Conservation (phyloP, 1,140 invertebrate genomes). For the Neodiprion virginianus region DNA sequence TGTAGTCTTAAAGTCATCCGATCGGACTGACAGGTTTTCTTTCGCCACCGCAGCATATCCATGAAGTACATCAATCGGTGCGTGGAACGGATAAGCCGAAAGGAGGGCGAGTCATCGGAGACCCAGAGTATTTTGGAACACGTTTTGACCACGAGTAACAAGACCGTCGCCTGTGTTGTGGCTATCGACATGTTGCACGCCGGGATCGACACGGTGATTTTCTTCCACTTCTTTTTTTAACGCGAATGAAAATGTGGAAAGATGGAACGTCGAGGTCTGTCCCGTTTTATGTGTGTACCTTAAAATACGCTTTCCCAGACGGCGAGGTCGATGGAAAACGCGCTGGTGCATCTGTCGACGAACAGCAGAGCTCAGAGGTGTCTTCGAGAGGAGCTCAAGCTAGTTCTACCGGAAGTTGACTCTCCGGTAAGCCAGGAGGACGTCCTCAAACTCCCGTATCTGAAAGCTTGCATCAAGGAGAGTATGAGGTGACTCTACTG, state of each 20-base stretch:
- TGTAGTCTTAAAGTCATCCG: no score
- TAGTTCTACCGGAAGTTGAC: constrained; percentile 5
- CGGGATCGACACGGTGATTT: constrained; percentile 76
- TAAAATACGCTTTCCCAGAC: constrained; percentile 36
- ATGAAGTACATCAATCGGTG: constrained; percentile 44
- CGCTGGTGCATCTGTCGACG: constrained; percentile 69
- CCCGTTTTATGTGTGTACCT: neutral
- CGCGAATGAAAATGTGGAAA: neutral
- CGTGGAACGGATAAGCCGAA: constrained; percentile 36
- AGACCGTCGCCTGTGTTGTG: constrained; percentile 67
- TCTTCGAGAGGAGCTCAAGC: constrained; percentile 68
- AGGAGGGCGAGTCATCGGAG: constrained; percentile 29
- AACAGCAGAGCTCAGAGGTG: constrained; percentile 71
- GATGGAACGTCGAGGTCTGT: no score
- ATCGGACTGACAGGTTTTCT: neutral
- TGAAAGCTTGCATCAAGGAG: constrained; percentile 73
- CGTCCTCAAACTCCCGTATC: constrained; percentile 53
- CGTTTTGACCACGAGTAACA: constrained; percentile 60
- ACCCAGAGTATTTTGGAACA: constrained; percentile 65
- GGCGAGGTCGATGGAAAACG: constrained; percentile 41
- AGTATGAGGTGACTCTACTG: constrained; percentile 48
- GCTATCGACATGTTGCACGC: constrained; percentile 77
- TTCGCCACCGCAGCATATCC: constrained; percentile 27
- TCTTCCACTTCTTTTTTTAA: constrained; percentile 10
- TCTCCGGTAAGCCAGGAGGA: neutral